A percentile compares a stretch with the other conserved stretches of the same genome.
Conservation (phyloP, 2,888 invertebrate species). For the Horisme vitalbata region DNA sequence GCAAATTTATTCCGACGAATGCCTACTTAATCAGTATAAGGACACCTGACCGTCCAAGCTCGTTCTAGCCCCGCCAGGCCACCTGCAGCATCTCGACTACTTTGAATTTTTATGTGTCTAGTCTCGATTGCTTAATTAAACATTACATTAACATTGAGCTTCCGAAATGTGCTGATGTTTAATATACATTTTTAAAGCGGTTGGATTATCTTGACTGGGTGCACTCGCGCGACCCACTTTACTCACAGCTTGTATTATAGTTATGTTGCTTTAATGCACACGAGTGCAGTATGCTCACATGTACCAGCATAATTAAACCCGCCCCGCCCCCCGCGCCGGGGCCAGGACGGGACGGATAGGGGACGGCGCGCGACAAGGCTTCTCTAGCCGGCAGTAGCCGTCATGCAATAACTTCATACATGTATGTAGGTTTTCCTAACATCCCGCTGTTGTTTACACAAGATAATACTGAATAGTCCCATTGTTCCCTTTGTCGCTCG, state of each 20-base stretch:
- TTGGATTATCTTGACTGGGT: slow-evolving; percentile 53
- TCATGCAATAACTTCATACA: slow-evolving; percentile 3
- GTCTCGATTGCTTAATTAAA: slow-evolving; percentile 25
- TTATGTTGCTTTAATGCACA: slow-evolving; percentile 28
- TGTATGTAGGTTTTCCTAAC: slow-evolving; percentile 14
- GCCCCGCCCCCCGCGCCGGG: slow-evolving; percentile 38
- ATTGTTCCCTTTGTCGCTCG: slow-evolving; percentile 22
- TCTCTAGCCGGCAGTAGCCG: slow-evolving; percentile 26
- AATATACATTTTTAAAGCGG: slow-evolving; percentile 25
- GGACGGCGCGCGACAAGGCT: slow-evolving; percentile 28
- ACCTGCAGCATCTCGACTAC: slow-evolving; percentile 24
- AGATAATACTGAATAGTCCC: slow-evolving; percentile 17
- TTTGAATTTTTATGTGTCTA: slow-evolving; percentile 20
- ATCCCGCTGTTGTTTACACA: slow-evolving; percentile 17
- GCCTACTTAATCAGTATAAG: slow-evolving; percentile 23
- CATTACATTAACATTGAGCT: slow-evolving; percentile 15
- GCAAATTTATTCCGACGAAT: slow-evolving; percentile 23
- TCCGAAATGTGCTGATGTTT: slow-evolving; percentile 27
- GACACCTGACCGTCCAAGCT: slow-evolving; percentile 28
- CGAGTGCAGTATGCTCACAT: slow-evolving; percentile 49
- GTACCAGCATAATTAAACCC: slow-evolving; percentile 52
- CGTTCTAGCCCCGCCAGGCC: slow-evolving; percentile 27
- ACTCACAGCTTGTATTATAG: slow-evolving; percentile 34
- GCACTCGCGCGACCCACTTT: slow-evolving; percentile 63
- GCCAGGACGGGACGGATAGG: slow-evolving; percentile 36